Evolutionary conservation across 2,888 invertebrate genomes (phyloP).

Genomic region (Thymelicus lineola): DNA sequence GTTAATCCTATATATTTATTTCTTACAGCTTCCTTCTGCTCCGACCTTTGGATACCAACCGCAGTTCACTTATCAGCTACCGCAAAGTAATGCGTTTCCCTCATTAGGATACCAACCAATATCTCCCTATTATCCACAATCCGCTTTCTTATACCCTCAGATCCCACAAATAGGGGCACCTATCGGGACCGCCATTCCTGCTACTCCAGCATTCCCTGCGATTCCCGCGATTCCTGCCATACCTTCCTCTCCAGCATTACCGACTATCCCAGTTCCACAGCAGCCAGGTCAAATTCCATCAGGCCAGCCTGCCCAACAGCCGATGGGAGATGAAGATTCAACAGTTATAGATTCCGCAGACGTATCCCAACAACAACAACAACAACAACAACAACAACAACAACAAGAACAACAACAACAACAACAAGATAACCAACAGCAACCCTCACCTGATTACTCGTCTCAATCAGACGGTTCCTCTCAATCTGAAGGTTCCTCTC

Average conservation of each 20-base stretch:
- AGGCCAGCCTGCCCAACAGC: slow-evolving; percentile 50
- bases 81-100: slow-evolving; percentile 55
- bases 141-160: slow-evolving; percentile 58
- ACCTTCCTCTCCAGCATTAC: slow-evolving; percentile 47
- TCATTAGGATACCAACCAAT: slow-evolving; percentile 59
- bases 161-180: slow-evolving; percentile 46
- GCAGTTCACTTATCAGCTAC: slow-evolving; percentile 62
- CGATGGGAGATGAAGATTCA: slow-evolving; percentile 66
- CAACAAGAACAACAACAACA: slow-evolving; percentile 48
- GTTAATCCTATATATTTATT: slow-evolving; percentile 20
- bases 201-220: slow-evolving; percentile 43
- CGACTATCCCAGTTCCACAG: slow-evolving; percentile 40
- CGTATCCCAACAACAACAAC: slow-evolving; percentile 50
- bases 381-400: slow-evolving; percentile 44
- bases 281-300: slow-evolving; percentile 46
- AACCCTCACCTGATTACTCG: slow-evolving; percentile 19
- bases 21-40: slow-evolving; percentile 63
- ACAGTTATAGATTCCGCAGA: slow-evolving; percentile 75
- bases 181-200: slow-evolving; percentile 44
- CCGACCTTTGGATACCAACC: slow-evolving; percentile 60
- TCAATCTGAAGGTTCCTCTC: slow-evolving; percentile 43
- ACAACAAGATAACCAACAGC: slow-evolving; percentile 40
- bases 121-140: slow-evolving; percentile 59
- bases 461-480: slow-evolving; percentile 14
- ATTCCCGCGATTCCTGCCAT: slow-evolving; percentile 40